Base-by-base conservation (phyloP, 2,888 invertebrate species). In the Tineola bisselliella region DNA sequence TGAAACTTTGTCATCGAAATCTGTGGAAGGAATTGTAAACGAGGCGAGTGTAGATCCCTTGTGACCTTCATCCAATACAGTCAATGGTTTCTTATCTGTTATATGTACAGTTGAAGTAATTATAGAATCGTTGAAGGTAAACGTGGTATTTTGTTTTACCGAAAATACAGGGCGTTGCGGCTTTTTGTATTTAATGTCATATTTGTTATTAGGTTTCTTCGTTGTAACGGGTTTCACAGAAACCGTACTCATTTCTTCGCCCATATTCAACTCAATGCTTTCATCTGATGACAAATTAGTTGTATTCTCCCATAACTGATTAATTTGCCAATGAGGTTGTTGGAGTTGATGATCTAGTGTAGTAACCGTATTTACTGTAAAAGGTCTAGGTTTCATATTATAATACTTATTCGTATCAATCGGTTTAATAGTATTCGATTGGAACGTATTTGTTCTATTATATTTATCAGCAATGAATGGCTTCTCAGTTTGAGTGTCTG, bases 251-350 rank as follows among this genome's bases (percentile, higher is more conserved):
- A 84, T 76, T 74, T 86, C 77, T 75, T 88, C 87, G 12, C 87
- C 87, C 61, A 79, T 79, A 66, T 88, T 88, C 43, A 87, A 69
- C 59, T 81, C 79, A 12, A 84, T 62, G 63, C 73, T 81, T 18
- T 86, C 84, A 73, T 86, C 86, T 66, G 79, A 79, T 0, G 84
- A 83, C 11, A 74, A 65, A 62, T 82, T 86, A 8, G 80, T 79
- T 1, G 72, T 65, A 63, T 87, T 87, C 66, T 81, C 83, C 69
- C 83, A 68, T 63, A 87, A 70, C 61, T 87, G 78, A 67, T 87
- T 87, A 18, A 87, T 87, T 66, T 87, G 87, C 87, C 87, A 87
- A 65, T 87, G 87, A 11, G 87, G 87, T 67, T 86, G 84, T 63
- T 87, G 87, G 44, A 86, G 65, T 65, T 86, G 86, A 67, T 84